These are phyloP conservation scores for Papilio gigon DNA, from an alignment of 2,888 invertebrate species.

Conservation along the genomic window DNA sequence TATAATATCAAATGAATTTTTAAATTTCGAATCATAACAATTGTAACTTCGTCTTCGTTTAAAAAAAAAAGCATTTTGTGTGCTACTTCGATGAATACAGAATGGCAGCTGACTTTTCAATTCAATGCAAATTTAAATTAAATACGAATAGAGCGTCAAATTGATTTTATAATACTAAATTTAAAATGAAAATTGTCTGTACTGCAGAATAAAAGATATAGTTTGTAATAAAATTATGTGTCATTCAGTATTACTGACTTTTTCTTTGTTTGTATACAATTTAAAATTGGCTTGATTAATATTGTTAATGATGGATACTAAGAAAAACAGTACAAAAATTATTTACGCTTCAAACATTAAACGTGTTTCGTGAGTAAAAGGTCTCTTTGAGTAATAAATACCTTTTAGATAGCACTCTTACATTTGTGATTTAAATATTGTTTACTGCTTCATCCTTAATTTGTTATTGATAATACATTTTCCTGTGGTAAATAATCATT, in stretches of 20 bases:
- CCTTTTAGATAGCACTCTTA: conserved; percentile 60
- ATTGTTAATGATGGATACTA: neutral
- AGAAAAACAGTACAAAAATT: neutral
- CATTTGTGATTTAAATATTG: conserved; percentile 62
- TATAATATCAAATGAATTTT: neutral
- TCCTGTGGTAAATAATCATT: conserved; percentile 61
- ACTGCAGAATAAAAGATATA: neutral
- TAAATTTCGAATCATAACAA: neutral
- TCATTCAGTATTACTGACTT: too few species aligned
- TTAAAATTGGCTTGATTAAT: neutral
- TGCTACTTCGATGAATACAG: conserved; percentile 17
- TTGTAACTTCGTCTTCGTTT: conserved; percentile 3
- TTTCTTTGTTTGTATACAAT: too few species aligned
- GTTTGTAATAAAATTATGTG: too few species aligned
- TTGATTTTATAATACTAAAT: neutral
- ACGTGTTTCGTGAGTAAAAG: conserved; percentile 50
- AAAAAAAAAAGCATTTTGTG: conserved; percentile 10
- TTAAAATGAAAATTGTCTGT: neutral
- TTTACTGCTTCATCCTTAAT: conserved; percentile 57
- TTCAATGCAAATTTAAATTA: conserved; percentile 14
- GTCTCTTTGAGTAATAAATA: conserved; percentile 54
- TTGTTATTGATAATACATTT: conserved; percentile 52
- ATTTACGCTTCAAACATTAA: conserved; percentile 12
- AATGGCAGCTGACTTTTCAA: conserved; percentile 14
- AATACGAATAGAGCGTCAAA: neutral